These are phyloP conservation scores for Smutsia gigantea DNA, from an alignment of 2,797 vertebrate genomes.

Conservation along the genomic window DNA sequence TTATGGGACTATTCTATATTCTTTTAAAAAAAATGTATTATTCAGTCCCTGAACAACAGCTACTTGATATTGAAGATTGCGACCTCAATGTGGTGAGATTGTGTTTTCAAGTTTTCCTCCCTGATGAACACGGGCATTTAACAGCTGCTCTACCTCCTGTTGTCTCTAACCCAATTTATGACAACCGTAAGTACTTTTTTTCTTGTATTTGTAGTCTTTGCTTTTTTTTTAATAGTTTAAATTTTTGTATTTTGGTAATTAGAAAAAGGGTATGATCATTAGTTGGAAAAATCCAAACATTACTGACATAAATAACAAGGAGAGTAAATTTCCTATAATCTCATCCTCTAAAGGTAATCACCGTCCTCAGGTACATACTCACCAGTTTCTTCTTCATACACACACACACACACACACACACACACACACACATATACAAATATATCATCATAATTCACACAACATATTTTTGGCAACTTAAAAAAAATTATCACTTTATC, in stretches of 20 bases:
- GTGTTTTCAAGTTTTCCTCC: conserved; percentile 96
- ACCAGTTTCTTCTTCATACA: not conserved
- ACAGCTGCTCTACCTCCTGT: conserved; percentile 90
- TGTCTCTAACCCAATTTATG: conserved; percentile 98
- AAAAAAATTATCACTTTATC: not conserved
- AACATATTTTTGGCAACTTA: not conserved
- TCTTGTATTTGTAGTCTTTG: not conserved
- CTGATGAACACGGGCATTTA: conserved; percentile 92
- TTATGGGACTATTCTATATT: conserved; percentile 4
- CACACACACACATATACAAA: not conserved
- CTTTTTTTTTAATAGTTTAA: not conserved
- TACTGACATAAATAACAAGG: not conserved
- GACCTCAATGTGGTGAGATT: conserved; percentile 98
- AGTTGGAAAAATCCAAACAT: conserved; percentile 36
- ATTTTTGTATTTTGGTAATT: conserved; percentile 50
- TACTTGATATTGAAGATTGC: conserved; percentile 95
- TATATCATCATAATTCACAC: not conserved
- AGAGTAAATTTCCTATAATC: not conserved
- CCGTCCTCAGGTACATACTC: not conserved
- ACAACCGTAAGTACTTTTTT: conserved; percentile 92
- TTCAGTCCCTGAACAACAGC: conserved; percentile 93
- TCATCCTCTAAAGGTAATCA: not conserved
- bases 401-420: not conserved
- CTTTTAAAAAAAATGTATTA: not conserved
- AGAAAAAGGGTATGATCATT: conserved; percentile 40